Evolutionary conservation across 64 coral and sea anemone species (phyloP), one percentile per base, ranked within the genome.

Genomic region (Montipora capricornis): DNA sequence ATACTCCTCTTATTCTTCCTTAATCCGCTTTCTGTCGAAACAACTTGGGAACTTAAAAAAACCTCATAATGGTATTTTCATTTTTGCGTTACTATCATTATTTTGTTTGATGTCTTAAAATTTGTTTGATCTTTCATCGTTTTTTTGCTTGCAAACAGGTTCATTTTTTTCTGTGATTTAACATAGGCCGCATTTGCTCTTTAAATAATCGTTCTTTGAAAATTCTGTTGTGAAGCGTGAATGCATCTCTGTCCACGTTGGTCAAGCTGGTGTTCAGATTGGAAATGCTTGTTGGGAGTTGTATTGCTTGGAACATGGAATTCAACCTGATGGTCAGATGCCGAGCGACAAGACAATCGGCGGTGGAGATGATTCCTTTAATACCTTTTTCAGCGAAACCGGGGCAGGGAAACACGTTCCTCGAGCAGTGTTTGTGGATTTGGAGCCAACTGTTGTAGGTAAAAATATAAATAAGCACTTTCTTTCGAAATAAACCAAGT

Each of bases 241-340:
- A 17, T 86, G 82, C 71, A 86, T 86, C 67, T 86, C 82, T 12
- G 47, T 86, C 82, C 82, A 86, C 82, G 82, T 86, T 71, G 82
- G 82, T 17, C 82, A 86, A 70, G 82, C 82, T 16, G 82, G 82
- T 22, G 82, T 73, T 73, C 82, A 86, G 62, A 86, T 86, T 70
- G 82, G 82, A 71, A 86, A 86, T 48, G 82, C 82, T 86, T 86
- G 82, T 71, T 86, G 82, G 82, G 82, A 86, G 82, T 49, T 86
- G 44, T 86, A 86, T 19, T 86, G 82, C 66, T 51, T 86, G 82
- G 82, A 86, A 47, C 82, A 86, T 86, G 82, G 82, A 73, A 86
- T 86, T 49, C 82, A 86, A 29, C 82, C 82, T 53, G 82, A 86
- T 86, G 82, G 82, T 19, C 82, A 86, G 9, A 86, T 86, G 82